Evolutionary conservation across 2,797 vertebrate species (phyloP).

Genomic region (Fistularia commersonii): DNA sequence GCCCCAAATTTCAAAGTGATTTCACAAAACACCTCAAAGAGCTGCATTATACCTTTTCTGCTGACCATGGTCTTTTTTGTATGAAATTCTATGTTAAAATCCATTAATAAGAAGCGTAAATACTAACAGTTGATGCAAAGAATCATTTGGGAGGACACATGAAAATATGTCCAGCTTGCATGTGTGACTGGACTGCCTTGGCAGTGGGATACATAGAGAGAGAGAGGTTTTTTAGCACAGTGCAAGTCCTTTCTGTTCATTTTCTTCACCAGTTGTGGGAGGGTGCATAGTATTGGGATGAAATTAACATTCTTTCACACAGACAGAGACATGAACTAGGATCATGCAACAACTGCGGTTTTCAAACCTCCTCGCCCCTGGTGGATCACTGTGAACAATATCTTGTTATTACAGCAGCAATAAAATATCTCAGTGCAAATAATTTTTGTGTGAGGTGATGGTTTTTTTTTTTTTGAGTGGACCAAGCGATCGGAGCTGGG

Average conservation of each 20-base stretch:
- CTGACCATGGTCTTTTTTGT: too few species aligned
- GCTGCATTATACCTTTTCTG: too few species aligned
- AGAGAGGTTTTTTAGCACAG: conserved; percentile 13
- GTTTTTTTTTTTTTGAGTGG: conserved; percentile 24
- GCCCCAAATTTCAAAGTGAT: too few species aligned
- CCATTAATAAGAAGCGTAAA: too few species aligned
- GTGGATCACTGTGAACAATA: conserved; percentile 19
- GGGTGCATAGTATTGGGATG: conserved; percentile 20
- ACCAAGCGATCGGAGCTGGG: too few species aligned
- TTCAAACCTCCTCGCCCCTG: conserved; percentile 3
- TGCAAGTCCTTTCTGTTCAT: conserved; percentile 22
- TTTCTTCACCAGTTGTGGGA: conserved; percentile 18
- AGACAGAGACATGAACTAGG: conserved; percentile 3
- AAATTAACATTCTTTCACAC: conserved; percentile 17
- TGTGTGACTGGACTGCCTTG: too few species aligned
- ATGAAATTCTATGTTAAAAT: too few species aligned
- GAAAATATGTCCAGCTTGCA: too few species aligned
- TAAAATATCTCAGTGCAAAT: conserved; percentile 33
- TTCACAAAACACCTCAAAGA: too few species aligned
- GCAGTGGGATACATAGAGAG: too few species aligned
- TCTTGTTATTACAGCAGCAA: conserved; percentile 25
- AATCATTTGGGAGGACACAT: too few species aligned
- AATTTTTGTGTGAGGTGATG: conserved; percentile 31
- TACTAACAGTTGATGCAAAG: too few species aligned
- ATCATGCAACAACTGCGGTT: conserved; percentile 3